A percentile compares a stretch with the other conserved stretches of the same genome.
phyloP scores from a whole-genome alignment of 1,140 invertebrate genomes.

The Drosophila pseudoobscura region DNA sequence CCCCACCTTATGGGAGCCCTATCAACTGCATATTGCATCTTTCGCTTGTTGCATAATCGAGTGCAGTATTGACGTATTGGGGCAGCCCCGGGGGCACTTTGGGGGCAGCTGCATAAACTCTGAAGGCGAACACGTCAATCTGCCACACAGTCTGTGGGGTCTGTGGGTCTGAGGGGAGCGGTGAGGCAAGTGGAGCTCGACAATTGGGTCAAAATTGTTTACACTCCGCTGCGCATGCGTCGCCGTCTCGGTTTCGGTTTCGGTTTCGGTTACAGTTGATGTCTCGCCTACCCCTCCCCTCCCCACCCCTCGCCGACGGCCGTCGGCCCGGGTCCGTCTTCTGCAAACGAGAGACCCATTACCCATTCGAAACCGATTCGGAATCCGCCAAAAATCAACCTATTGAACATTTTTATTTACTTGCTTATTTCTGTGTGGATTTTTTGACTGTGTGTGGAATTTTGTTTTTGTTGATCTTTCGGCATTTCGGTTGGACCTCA shows the following conservation, averaged over 20 bases:
- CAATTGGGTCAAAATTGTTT: slow-evolving; percentile 69
- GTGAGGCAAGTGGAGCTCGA: slow-evolving; percentile 46
- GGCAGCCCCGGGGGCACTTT: slow-evolving; percentile 12
- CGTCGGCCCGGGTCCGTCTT: background rate
- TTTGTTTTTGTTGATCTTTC: slow-evolving; percentile 37
- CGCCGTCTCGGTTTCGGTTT: background rate
- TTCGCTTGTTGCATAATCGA: slow-evolving; percentile 33
- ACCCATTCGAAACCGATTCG: slow-evolving; percentile 29
- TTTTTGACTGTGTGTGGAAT: slow-evolving; percentile 9
- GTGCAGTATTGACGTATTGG: slow-evolving; percentile 15
- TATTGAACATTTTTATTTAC: slow-evolving; percentile 36
- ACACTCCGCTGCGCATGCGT: slow-evolving; percentile 60
- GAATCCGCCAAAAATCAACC: slow-evolving; percentile 39
- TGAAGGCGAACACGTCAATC: slow-evolving; percentile 57
- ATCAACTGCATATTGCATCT: slow-evolving; percentile 24
- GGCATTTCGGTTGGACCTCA: slow-evolving; percentile 17
- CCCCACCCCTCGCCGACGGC: background rate
- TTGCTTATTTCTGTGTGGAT: slow-evolving; percentile 19
- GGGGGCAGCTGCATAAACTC: slow-evolving; percentile 17
- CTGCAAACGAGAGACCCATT: slow-evolving; percentile 17
- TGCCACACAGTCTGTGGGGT: background rate
- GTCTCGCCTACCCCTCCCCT: too few relatives aligned
- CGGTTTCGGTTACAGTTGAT: too few relatives aligned
- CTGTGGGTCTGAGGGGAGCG: slow-evolving; percentile 10
- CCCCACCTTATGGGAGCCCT: background rate